Evolutionary conservation across 2,888 invertebrate species (phyloP), one percentile per base, ranked within the genome.

Genomic region (Papilio elwesi): DNA sequence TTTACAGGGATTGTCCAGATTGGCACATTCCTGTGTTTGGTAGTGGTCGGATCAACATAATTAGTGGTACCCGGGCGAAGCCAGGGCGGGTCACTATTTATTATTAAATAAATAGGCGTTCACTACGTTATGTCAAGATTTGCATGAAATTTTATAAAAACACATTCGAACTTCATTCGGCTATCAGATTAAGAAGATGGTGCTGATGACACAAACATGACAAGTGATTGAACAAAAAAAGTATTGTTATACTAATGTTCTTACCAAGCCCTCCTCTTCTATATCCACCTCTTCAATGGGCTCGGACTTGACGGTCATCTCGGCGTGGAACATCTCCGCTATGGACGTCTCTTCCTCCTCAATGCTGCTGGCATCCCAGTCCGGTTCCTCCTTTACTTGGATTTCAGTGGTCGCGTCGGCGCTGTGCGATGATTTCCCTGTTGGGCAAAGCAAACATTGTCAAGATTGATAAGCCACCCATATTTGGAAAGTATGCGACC

Each of bases 301-400:
- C 84, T 96, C 96, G 0, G 95, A 94, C 85, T 96, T 96, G 55
- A 96, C 96, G 76, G 94, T 95, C 90, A 96, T 95, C 81, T 96
- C 96, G 0, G 95, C 94, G 78, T 95, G 95, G 80, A 95, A 95
- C 89, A 96, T 95, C 78, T 96, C 94, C 0, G 95, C 95, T 70
- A 95, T 95, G n/a, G 95, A 95, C 0, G 95, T 91, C 78, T 96
- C 96, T 74, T 95, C 95, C 73, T 95, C 94, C 53, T 94, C 94
- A 16, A 94, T 92, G 71, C 93, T 93, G 79, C 90, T 91, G 0
- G 91, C 96, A 68, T 95, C 95, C 97, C 97, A 97, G 78, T 97
- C 97, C 0, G 94, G 94, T 74, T 94, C 94, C 15, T 91, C 90
- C 78, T 94, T 94, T 12, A 94, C 84, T 71, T 87, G 86, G 1